Conservation (phyloP, 2,797 vertebrate genomes). For the Macropus fuliginosus region DNA sequence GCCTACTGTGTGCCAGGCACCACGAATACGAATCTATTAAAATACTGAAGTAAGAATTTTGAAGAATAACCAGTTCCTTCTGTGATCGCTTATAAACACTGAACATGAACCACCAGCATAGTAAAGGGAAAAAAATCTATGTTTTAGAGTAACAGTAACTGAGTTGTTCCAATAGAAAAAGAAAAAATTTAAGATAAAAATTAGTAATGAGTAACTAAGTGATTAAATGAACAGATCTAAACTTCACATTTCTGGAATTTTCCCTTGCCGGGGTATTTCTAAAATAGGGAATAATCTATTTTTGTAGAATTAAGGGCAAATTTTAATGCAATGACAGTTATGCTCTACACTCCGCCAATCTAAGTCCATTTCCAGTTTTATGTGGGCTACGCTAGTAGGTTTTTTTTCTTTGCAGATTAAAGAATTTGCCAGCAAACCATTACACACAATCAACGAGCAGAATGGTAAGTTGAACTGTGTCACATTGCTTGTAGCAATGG, state of each 20-base stretch:
- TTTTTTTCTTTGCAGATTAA: slow-evolving; percentile 82
- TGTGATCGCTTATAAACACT: not conserved
- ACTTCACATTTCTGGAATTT: not conserved
- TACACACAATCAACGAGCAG: slow-evolving; percentile 57
- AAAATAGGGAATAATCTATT: not conserved
- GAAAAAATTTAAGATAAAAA: not conserved
- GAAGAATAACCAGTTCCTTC: not conserved
- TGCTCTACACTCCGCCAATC: not conserved
- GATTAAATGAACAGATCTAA: slow-evolving; percentile 18
- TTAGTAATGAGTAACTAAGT: not conserved
- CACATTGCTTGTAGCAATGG: not conserved
- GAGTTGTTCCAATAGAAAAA: slow-evolving; percentile 26
- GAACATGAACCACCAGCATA: not conserved
- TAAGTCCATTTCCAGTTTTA: not conserved
- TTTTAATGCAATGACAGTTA: not conserved
- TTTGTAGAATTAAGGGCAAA: slow-evolving; percentile 2
- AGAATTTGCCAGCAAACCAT: slow-evolving; percentile 80
- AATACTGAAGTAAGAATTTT: not conserved
- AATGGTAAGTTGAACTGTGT: slow-evolving; percentile 78
- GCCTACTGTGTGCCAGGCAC: not conserved
- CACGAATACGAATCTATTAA: not conserved
- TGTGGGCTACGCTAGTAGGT: not conserved
- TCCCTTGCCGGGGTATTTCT: not conserved
- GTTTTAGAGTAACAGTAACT: not conserved
- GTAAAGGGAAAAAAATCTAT: slow-evolving; percentile 11